Base-by-base conservation (phyloP, 2,113 vertebrate species). In the Phylloscopus whistleri region DNA sequence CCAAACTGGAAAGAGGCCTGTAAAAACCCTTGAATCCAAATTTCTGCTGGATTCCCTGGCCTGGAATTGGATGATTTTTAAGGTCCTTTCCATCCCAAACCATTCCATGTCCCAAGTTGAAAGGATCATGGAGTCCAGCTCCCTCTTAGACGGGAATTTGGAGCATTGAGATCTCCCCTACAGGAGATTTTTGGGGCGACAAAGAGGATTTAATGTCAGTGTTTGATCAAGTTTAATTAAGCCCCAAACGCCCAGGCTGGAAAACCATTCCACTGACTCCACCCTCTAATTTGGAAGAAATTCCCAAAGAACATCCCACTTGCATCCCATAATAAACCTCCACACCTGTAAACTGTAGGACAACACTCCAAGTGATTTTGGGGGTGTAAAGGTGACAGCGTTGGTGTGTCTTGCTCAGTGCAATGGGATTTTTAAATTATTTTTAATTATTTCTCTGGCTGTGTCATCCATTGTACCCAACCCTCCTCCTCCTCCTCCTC, bases 1-100 rank as follows among this genome's bases (percentile, higher is more conserved):
- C n/a, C 76, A 53, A 4, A 30, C 0, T 9, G 6, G 20, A 53
- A 53, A n/a, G 2, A 16, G 9, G 3, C 2, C 59, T 20, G 1
- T 13, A 39, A 53, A 23, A 10, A 31, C 20, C 28, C 8, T 17
- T 2, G 6, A 18, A 7, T 53, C 35, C 68, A 52, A 11, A 5
- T 24, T 8, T 10, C 49, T 31, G 6, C 24, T 8, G 28, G 5
- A 72, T 0, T 41, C 28, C 6, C 3, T 39, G 35, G 2, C 11
- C 5, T 55, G 39, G 51, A 43, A n/a, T 15, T 20, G 5, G 30
- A 20, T 20, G 4, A 27, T n/a, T 19, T 7, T 73, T 43, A n/a
- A 21, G 17, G 13, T 8, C 33, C 3, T 10, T 59, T 30, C 19
- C 33, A 22, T 21, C 53, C 72, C 53, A 49, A 62, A 46, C 13